A percentile compares a stretch with the other conserved stretches of the same genome.
Evolutionary conservation across 2,888 invertebrate species (phyloP).

Genomic region (Cenopis cana): DNA sequence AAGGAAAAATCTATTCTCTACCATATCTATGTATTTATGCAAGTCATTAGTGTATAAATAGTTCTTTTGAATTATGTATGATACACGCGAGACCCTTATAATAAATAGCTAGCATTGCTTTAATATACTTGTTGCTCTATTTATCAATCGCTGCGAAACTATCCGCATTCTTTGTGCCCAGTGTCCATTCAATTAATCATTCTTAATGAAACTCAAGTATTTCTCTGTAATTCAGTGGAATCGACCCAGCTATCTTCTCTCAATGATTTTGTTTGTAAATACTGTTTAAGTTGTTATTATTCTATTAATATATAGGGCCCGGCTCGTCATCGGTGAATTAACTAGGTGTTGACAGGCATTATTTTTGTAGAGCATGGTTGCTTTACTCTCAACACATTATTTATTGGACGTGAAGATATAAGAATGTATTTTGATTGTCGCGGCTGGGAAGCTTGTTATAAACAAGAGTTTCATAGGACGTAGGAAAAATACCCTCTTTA

Average conservation of each 20-base stretch:
- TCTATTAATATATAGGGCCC: conserved; percentile 39
- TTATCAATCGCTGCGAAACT: conserved; percentile 43
- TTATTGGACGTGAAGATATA: conserved; percentile 59
- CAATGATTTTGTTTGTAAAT: conserved; percentile 36
- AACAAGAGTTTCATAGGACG: neutral
- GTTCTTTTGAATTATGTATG: conserved; percentile 39
- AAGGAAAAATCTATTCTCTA: conserved; percentile 14
- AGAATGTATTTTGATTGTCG: conserved; percentile 64
- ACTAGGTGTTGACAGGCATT: conserved; percentile 52
- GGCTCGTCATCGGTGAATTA: conserved; percentile 36
- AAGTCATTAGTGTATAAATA: conserved; percentile 11
- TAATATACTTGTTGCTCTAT: conserved; percentile 25
- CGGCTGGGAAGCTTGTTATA: conserved; percentile 28
- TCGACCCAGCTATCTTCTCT: conserved; percentile 24
- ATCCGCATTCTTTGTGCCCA: conserved; percentile 60
- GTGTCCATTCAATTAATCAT: conserved; percentile 52
- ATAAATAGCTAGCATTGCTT: conserved; percentile 17
- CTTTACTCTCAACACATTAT: conserved; percentile 47
- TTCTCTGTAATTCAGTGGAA: conserved; percentile 28
- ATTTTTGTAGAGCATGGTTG: conserved; percentile 53
- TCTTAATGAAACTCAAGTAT: conserved; percentile 33
- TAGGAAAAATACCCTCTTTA: neutral
- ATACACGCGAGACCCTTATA: conserved; percentile 13
- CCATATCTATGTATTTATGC: conserved; percentile 11
- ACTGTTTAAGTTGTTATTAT: conserved; percentile 27